Evolutionary conservation across 2,888 invertebrate species (phyloP), one percentile per base, ranked within the genome.

Genomic region (Andrena fulva): DNA sequence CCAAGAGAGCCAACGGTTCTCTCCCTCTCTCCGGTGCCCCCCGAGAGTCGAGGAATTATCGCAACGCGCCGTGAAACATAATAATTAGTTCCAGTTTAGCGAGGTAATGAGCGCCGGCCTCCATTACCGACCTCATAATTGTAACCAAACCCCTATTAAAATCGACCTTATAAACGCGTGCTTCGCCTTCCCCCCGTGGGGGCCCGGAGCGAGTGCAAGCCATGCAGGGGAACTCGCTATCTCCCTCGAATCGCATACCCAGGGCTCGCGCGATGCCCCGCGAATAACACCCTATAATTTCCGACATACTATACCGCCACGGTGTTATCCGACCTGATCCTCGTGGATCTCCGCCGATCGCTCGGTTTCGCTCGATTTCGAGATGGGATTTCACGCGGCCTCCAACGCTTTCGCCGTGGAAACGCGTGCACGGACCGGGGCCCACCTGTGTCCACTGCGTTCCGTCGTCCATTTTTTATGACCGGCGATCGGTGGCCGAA

Each of bases 251-350:
- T 92, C 92, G 91, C 91, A 86, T 85, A 91, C 90, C 88, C 89
- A 88, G 89, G 48, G 89, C 91, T 87, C 87, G 87, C 84, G 87
- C 85, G 88, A 86, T 90, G 85, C 87, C 81, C 85, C 89, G 90
- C 88, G 90, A 89, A 91, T 92, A 92, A 92, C 92, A 92, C 92
- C 92, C 92, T 92, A 90, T 92, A 92, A 92, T 92, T 92, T 92
- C 90, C 91, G 91, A 92, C 91, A 92, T 91, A 91, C 90, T 92
- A 90, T 84, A 91, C 91, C 91, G 87, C 80, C 87, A 67, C 76
- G 80, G 70, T 83, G 87, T 91, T 92, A 92, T 91, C 91, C 90
- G 85, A 81, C 24, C 82, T 88, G 91, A 92, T 92, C 91, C 90
- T 74, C 85, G 73, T 82, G 89, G 88, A 91, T 91, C 91, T 88